Conservation (phyloP, 2,797 vertebrate species). For the Falco naumanni region DNA sequence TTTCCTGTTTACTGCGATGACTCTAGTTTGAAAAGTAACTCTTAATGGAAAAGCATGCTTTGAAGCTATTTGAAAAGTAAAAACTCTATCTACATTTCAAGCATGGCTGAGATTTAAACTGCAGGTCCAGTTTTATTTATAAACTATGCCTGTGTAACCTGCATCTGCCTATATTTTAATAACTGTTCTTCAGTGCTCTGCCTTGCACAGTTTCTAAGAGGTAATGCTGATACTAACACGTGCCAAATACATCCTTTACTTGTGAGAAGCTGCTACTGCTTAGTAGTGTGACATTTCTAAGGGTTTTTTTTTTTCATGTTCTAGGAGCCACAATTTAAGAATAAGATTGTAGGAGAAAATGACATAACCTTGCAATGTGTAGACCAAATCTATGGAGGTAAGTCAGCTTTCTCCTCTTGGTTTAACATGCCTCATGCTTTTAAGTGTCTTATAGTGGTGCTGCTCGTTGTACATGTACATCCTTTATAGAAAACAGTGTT, state of each 20-base stretch:
- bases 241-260: background rate
- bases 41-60: background rate
- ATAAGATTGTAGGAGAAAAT: slow-evolving; percentile 88
- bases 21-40: background rate
- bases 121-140: background rate
- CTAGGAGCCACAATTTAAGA: slow-evolving; percentile 84
- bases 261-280: background rate
- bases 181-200: background rate
- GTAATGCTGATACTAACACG: background rate
- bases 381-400: slow-evolving; percentile 89
- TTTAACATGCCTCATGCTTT: background rate
- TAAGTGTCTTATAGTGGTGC: background rate
- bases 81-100: background rate
- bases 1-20: slow-evolving; percentile 48
- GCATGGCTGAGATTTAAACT: background rate
- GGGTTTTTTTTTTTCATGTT: background rate
- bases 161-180: background rate
- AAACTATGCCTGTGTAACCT: background rate
- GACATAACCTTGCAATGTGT: slow-evolving; percentile 88
- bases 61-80: background rate
- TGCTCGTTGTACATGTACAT: background rate
- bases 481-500: background rate
- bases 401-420: slow-evolving; percentile 6
- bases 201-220: background rate
- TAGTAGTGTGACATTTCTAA: background rate